Base-by-base conservation (phyloP, 2,888 invertebrate genomes). In the Aleiodes testaceus region DNA sequence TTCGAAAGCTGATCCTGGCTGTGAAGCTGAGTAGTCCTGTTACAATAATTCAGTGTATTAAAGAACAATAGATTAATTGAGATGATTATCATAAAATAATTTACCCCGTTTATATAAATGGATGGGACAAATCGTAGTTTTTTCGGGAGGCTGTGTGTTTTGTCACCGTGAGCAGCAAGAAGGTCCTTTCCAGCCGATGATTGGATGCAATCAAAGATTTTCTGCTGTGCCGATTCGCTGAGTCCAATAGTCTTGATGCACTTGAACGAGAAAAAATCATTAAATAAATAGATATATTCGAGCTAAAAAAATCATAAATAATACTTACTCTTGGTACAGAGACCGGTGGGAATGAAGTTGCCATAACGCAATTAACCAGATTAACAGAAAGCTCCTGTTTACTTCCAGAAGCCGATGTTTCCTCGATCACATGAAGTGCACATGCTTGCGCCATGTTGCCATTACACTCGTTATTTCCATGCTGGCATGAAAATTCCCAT, bases 381-480 rank as follows among this genome's bases (percentile, higher is more conserved):
- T 80, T 72, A 14, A 84, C 79, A 9, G 73, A 74, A 14, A 78
- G 61, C 12, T 61, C 30, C 45, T 82, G 81, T 16, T 74, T 73
- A 20, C 74, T 69, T 42, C 82, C 78, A 1, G 80, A 68, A 18
- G 76, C 72, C 55, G 14, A 14, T 11, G 6, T 16, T 9, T n/a
- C 1, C 16, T 47, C 16, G 7, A 88, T 86, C 69, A 87, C 82
- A 3, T 84, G 45, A 69, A 90, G 80, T 2, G 84, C 89, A 76
- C 90, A 90, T 1, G 89, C 87, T 73, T 90, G 90, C 5, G 88
- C 87, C 77, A 86, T 88, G 79, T 90, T 90, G 9, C 89, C 90
- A 3, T 75, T 74, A 77, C 90, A 91, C 80, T 91, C 90, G 0
- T 76, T 61, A 1, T 80, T 70, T 0, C 90, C 90, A 76, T 90